phyloP scores from a whole-genome alignment of 2,888 invertebrate genomes.

The Minunthozetes semirufus region DNA sequence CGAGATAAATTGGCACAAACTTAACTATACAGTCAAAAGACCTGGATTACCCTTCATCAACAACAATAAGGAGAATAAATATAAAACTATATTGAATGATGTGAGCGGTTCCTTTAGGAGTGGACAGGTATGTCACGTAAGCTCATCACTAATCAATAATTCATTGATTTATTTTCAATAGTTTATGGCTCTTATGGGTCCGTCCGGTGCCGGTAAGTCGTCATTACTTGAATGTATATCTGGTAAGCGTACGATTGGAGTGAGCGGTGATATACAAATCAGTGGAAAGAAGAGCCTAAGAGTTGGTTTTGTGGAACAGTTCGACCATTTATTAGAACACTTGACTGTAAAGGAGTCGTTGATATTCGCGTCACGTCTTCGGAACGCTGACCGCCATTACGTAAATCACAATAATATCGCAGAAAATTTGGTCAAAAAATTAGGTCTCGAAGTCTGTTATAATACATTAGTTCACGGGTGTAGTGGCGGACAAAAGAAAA shows the following conservation, averaged over 20 bases:
- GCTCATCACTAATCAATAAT: too few relatives aligned
- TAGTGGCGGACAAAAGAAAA: constrained; percentile 74
- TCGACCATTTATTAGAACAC: neutral
- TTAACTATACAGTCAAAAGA: too few relatives aligned
- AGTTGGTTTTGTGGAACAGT: constrained; percentile 10
- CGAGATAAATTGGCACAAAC: too few relatives aligned
- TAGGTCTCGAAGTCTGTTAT: neutral
- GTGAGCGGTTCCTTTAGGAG: constrained; percentile 12
- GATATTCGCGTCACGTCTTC: constrained; percentile 25
- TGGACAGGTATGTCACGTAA: constrained; percentile 32
- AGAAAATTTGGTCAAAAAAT: neutral
- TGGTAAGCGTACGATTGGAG: too few relatives aligned
- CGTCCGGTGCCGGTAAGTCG: too few relatives aligned
- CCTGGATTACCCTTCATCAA: too few relatives aligned
- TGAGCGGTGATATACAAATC: too few relatives aligned
- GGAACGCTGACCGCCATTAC: constrained; percentile 17
- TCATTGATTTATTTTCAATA: too few relatives aligned
- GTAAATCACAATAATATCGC: constrained; percentile 11
- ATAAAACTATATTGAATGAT: constrained; percentile 21
- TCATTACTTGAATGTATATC: too few relatives aligned
- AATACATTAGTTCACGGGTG: neutral
- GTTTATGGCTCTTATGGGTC: too few relatives aligned
- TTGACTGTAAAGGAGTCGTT: constrained; percentile 23
- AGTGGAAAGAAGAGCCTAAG: too few relatives aligned
- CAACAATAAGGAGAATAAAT: too few relatives aligned